A percentile compares a stretch with the other conserved stretches of the same genome.
Conservation (phyloP, 2,797 vertebrate species). For the Takifugu ocellatus region DNA sequence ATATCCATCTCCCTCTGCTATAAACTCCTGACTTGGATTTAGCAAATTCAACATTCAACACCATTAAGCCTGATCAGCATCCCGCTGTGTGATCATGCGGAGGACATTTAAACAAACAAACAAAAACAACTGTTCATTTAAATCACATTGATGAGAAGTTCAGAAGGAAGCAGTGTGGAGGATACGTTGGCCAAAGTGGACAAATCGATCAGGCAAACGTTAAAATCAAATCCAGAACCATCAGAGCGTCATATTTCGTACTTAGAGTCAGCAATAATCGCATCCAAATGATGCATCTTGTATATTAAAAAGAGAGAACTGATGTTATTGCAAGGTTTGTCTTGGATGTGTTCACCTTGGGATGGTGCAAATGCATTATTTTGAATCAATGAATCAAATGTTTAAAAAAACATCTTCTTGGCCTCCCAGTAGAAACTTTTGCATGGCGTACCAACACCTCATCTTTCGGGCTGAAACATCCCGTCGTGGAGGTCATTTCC, state of each 20-base stretch:
- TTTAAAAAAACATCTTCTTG: too few species aligned
- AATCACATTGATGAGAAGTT: background rate
- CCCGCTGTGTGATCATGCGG: background rate
- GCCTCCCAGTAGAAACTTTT: too few species aligned
- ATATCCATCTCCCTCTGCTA: too few species aligned
- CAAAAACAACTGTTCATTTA: background rate
- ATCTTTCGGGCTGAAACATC: too few species aligned
- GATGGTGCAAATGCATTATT: too few species aligned
- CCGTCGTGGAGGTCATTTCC: too few species aligned
- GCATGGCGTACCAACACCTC: too few species aligned
- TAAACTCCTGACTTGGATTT: too few species aligned
- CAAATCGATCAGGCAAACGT: conserved; percentile 31
- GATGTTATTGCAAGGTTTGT: conserved; percentile 28
- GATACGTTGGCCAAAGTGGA: conserved; percentile 6
- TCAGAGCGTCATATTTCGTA: conserved; percentile 31
- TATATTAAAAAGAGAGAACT: conserved; percentile 27
- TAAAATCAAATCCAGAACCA: conserved; percentile 36
- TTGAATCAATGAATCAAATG: too few species aligned
- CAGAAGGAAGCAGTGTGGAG: background rate
- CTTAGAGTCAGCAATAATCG: conserved; percentile 33
- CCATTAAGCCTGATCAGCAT: background rate
- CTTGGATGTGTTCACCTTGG: too few species aligned
- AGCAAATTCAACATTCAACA: too few species aligned
- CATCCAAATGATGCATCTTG: conserved; percentile 31
- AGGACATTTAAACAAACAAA: too few species aligned